Base-by-base conservation (phyloP, 2,113 vertebrate species). In the Halichoerus grypus region DNA sequence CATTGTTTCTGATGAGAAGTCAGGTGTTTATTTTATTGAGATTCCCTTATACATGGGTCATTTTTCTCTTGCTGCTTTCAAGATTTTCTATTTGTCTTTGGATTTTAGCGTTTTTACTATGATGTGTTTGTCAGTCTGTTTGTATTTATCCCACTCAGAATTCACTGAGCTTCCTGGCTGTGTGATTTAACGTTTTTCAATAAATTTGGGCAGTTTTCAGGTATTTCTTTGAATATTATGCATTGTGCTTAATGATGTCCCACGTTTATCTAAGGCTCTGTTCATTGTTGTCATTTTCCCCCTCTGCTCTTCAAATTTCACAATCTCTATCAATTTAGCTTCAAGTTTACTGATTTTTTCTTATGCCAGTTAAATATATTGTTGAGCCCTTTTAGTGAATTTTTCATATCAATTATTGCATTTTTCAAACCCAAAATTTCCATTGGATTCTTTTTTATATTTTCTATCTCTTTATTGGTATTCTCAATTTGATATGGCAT, bases 51-150 rank as follows among this genome's bases (percentile, higher is more conserved):
- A 57, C n/a, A 36, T 18, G 14, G 49, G 42, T 74, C 13, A 31
- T 94, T 82, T 94, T 89, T 83, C 93, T 83, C 19, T 53, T 42
- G 28, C 22, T 57, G 24, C 57, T 46, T 83, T 90, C 31, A 65
- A 84, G n/a, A 65, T 46, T 55, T 95, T 55, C n/a, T 42, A 33
- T 72, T 61, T 51, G 26, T 82, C 16, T 72, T 90, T 76, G n/a
- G n/a, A 31, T 84, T 65, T 76, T 69, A 76, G 28, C 69, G 55
- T 65, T 90, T 90, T 83, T n/a, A 55, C 19, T 42, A 39, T 74
- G 21, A 72, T 72, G 24, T 81, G 13, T 65, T 67, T 86, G n/a
- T 55, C 55, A 49, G 19, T 88, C 7, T 94, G 16, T 88, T 46
- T 88, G 42, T 65, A 42, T 49, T 59, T 88, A 22, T 94, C 53